phyloP scores from a whole-genome alignment of 2,797 vertebrate species.

The Cheirogaleus major region DNA sequence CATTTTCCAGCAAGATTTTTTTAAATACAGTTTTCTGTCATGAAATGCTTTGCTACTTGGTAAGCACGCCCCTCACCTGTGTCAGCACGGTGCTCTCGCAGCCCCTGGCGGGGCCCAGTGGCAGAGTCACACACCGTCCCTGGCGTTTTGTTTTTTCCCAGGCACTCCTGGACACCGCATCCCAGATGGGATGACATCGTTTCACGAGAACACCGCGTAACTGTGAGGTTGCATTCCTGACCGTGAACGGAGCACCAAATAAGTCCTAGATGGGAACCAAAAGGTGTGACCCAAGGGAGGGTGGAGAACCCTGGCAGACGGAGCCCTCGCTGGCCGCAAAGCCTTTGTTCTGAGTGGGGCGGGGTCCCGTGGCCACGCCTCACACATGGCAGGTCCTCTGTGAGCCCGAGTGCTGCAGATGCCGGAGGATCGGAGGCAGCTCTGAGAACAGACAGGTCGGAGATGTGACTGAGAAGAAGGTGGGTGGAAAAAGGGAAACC shows the following conservation, averaged over 20 bases:
- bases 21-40: not conserved
- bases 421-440: not conserved
- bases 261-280: not conserved
- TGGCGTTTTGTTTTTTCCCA: too few species aligned
- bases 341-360: not conserved
- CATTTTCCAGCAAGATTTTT: not conserved
- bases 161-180: not conserved
- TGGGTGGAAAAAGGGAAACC: not conserved
- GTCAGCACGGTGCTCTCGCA: not conserved
- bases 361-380: not conserved
- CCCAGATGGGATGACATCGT: not conserved
- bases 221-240: not conserved
- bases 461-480: not conserved
- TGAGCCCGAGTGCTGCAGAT: not conserved
- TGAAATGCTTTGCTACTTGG: not conserved
- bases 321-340: fast-evolving
- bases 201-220: not conserved
- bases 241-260: not conserved
- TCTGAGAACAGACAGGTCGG: not conserved
- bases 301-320: not conserved
- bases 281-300: not conserved
- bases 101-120: not conserved
- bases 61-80: not conserved
- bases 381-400: not conserved
- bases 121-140: not conserved